Evolutionary conservation across 2,888 invertebrate species (phyloP), one percentile per base, ranked within the genome.

Genomic region (Ochlodes sylvanus): DNA sequence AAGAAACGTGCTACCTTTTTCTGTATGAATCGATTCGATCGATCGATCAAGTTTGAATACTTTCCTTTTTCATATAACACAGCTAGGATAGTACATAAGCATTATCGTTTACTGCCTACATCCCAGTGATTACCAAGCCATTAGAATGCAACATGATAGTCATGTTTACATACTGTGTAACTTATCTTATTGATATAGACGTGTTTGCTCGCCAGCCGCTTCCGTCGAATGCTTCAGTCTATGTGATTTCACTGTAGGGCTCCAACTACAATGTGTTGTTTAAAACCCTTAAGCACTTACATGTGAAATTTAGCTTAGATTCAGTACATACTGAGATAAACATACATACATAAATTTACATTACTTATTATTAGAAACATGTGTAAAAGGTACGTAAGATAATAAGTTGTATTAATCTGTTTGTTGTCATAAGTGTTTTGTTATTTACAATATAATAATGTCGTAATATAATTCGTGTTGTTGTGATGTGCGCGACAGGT

Each of bases 101-200:
- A 38, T 38, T 38, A 38, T 38, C 38, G 38, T 38, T 12, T 2
- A 38, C 3, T 12, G 14, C 52, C 14, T 21, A 27, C 21, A 52
- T 52, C 21, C 55, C 15, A 32, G 32, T 27, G 32, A 55, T 55
- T 34, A 34, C 7, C 34, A 15, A 52, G 34, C 21, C 52, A 52
- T 52, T 52, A 52, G 52, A 52, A 52, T 52, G 52, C 52, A 52
- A 52, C 52, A 52, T 27, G 52, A 52, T 52, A 27, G 52, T 58
- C 19, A 42, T 58, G 27, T 58, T 42, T 58, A 12, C 58, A 27
- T 42, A 4, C 52, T 52, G 21, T 52, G 42, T 27, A 12, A n/a
- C 42, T 58, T 58, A 58, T 58, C 42, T 58, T 58, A 19, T 38
- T 58, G 58, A 58, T 58, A 58, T 12, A 58, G 44, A 2, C 15